Base-by-base conservation (phyloP, 2,888 invertebrate species). In the Nomada hirtipes region DNA sequence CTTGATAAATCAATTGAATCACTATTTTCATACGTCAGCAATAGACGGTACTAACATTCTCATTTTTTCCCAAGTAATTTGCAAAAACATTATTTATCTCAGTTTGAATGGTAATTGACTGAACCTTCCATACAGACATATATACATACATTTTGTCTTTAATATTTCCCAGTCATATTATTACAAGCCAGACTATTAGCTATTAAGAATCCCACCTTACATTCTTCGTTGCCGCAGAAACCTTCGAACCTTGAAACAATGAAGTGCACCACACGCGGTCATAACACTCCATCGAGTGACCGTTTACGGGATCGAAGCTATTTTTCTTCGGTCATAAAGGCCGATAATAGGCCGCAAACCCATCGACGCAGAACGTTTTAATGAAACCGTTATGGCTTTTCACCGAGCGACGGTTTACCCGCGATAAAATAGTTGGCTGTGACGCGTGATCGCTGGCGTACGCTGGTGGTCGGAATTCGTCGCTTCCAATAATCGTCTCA, bases 401-500 rank as follows among this genome's bases (percentile, higher is more conserved):
- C 72, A 1, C 52, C 52, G 72, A 50, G 36, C 53, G 23, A 29
- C 53, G 73, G 76, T 83, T 82, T 52, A 71, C 69, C 77, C 61
- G 50, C 77, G 82, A 82, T 76, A 67, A 82, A 83, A 82, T 76
- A 71, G 82, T 74, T 50, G 69, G 29, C 47, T 18, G 77, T 59
- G 70, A 61, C 67, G 57, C 50, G 63, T 82, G 76, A 64, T 76
- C 55, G 23, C 29, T 15, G 59, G 42, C 13, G 29, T 44, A 13
- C 47, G 23, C 20, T 23, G 7, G 71, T 50, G 77, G 77, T 73
- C 23, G 67, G 82, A 77, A 77, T 74, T 83, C 82, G 83, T 78
- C 69, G 75, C 69, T 75, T 69, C 71, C 72, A 71, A 75, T 83
- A 75, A 83, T 78, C 75, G 79, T 76, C 84, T 79, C 79, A 76